Evolutionary conservation across 1,140 invertebrate species (phyloP).

Genomic region (Proales similis): DNA sequence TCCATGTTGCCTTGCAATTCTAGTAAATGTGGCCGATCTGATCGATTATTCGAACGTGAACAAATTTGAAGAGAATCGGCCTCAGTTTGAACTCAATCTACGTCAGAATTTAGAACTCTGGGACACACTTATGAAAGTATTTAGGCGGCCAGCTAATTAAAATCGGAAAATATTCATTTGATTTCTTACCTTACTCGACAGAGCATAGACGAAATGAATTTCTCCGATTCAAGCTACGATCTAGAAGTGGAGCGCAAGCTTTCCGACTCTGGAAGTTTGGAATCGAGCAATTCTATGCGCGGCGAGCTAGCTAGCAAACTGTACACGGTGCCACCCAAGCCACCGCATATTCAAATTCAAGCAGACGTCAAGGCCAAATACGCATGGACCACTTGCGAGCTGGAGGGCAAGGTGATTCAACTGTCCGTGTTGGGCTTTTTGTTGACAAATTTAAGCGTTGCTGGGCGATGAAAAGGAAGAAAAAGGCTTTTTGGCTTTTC

Average conservation of each 20-base stretch:
- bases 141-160: no score
- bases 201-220: slow-evolving; percentile 24
- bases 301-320: no score
- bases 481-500: slow-evolving; percentile 6
- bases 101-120: slow-evolving; percentile 35
- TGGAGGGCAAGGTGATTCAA: not conserved
- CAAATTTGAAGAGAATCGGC: slow-evolving; percentile 8
- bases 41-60: not conserved
- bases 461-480: slow-evolving; percentile 16
- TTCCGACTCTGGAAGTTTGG: slow-evolving; percentile 24
- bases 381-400: not conserved
- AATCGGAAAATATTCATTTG: no score
- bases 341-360: not conserved
- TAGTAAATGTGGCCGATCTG: slow-evolving; percentile 22
- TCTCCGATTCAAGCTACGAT: slow-evolving; percentile 31
- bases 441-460: not conserved
- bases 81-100: slow-evolving; percentile 2
- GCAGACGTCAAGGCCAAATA: slow-evolving; percentile 2
- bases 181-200: no score
- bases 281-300: slow-evolving; percentile 16
- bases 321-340: no score
- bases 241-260: slow-evolving; percentile 1
- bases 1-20: not conserved
- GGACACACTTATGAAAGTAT: slow-evolving; percentile 25
- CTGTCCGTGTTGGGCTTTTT: not conserved